Conservation (phyloP, 2,888 invertebrate genomes). For the Pemphredon lugubris region DNA sequence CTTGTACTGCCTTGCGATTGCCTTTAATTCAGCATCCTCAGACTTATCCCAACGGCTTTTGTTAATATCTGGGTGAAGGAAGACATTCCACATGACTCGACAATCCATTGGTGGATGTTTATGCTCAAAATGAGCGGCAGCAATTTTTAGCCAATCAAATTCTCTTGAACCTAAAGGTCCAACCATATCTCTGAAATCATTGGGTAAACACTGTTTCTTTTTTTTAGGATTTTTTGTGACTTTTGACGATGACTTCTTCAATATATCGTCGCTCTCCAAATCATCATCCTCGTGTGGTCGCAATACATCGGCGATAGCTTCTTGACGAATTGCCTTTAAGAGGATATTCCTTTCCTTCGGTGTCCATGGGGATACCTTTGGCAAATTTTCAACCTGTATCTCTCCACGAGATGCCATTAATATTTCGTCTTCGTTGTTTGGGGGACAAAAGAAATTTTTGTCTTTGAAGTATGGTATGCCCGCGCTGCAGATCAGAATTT, state of each 20-base stretch:
- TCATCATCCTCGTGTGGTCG: not conserved
- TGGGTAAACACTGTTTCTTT: slow-evolving; percentile 40
- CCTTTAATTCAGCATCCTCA: slow-evolving; percentile 82
- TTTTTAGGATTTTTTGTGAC: not conserved
- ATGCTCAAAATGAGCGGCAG: slow-evolving; percentile 80
- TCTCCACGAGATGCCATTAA: slow-evolving; percentile 78
- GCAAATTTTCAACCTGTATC: slow-evolving; percentile 71
- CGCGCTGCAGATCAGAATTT: slow-evolving; percentile 72
- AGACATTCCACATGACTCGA: slow-evolving; percentile 87
- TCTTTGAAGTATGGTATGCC: slow-evolving; percentile 88
- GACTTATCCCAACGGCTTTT: slow-evolving; percentile 82
- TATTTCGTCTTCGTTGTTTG: slow-evolving; percentile 84
- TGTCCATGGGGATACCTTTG: slow-evolving; percentile 80
- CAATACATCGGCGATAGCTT: slow-evolving; percentile 64
- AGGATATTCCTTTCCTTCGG: slow-evolving; percentile 83
- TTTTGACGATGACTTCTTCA: not conserved
- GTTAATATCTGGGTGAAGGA: slow-evolving; percentile 86
- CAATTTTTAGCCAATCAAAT: slow-evolving; percentile 85
- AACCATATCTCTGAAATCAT: slow-evolving; percentile 63
- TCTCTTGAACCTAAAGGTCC: slow-evolving; percentile 70
- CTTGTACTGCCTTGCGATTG: slow-evolving; percentile 79
- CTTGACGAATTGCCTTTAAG: slow-evolving; percentile 80
- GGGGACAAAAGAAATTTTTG: slow-evolving; percentile 82
- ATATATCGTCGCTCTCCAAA: not conserved
- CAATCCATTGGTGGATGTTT: slow-evolving; percentile 86